These are phyloP conservation scores for Callionymus lyra DNA, from an alignment of 2,113 vertebrate species.

Conservation along the genomic window DNA sequence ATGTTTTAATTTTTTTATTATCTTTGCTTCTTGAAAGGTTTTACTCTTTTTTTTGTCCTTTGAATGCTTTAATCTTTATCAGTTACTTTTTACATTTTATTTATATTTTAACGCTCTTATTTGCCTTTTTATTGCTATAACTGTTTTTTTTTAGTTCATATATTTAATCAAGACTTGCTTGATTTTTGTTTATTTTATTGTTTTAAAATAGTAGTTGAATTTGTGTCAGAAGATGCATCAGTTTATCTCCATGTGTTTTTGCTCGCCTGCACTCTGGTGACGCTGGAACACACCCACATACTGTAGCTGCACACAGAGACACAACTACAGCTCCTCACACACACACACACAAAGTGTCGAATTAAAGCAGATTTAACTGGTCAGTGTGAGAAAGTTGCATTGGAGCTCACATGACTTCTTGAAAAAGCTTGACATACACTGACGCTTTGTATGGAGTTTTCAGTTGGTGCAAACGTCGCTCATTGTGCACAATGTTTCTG, in stretches of 20 bases:
- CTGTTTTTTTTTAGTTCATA: neutral
- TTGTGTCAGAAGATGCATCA: too few species aligned
- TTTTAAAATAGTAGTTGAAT: too few species aligned
- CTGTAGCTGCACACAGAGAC: slow-evolving; percentile 4
- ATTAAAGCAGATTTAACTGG: too few species aligned
- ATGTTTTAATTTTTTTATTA: too few species aligned
- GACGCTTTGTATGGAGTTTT: slow-evolving; percentile 10
- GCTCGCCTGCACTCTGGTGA: slow-evolving; percentile 1
- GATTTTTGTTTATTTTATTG: too few species aligned
- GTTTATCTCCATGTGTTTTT: slow-evolving; percentile 1
- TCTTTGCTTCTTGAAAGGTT: too few species aligned
- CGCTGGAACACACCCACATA: slow-evolving; percentile 14
- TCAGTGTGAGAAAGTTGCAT: slow-evolving; percentile 1
- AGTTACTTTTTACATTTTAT: too few species aligned
- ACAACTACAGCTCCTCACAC: too few species aligned
- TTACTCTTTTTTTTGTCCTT: too few species aligned
- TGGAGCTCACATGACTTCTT: neutral
- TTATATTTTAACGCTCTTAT: too few species aligned
- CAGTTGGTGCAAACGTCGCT: slow-evolving; percentile 5
- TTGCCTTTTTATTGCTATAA: neutral
- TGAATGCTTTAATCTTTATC: too few species aligned
- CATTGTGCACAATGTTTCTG: slow-evolving; percentile 20
- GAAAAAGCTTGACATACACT: neutral
- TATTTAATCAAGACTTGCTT: too few species aligned
- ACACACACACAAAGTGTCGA: slow-evolving; percentile 7